Evolutionary conservation across 2,113 vertebrate genomes (phyloP), one percentile per base, ranked within the genome.

Genomic region (Urocitellus parryii): DNA sequence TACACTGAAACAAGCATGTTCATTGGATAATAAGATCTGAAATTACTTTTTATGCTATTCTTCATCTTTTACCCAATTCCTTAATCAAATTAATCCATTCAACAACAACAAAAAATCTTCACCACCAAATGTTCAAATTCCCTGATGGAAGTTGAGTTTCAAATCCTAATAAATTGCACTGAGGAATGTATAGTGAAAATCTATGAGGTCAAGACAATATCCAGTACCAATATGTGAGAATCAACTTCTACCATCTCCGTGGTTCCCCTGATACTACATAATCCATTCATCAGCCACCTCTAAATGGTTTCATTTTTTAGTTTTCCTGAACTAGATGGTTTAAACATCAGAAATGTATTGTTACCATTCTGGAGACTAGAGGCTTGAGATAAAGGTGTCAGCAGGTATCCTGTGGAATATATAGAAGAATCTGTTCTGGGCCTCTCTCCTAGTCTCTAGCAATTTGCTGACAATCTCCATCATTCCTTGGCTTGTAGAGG

Each of bases 1-100:
- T 72, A 58, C 72, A 32, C 29, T 79, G 51, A 92, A 39, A 56
- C 27, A 65, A 10, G 79, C 9, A 80, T 70, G 29, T 2, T 24
- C 96, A 83, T 88, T 91, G 80, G 18, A 61, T 83, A 91, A 74
- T 67, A 70, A 39, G 68, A 51, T 27, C 8, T 94, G 42, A 88
- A 80, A 92, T 95, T 92, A 77, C 6, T 85, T 94, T 83, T 70
- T 72, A 92, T n/a, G 14, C 74, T 45, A 45, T 37, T 94, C 16
- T 56, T 92, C 37, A 68, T 48, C 67, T 51, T 78, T 56, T n/a
- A 88, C 34, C 42, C 32, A 95, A 68, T 56, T 74, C 48, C 56
- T 89, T 82, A 90, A 56, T 37, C 14, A 58, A 89, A 73, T 1
- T 39, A 90, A 90, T 90, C 79, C 42, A 88, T 87, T 53, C 27